A percentile compares a stretch with the other conserved stretches of the same genome.
phyloP scores from a whole-genome alignment of 2,113 vertebrate genomes.

The Elanoides forficatus region DNA sequence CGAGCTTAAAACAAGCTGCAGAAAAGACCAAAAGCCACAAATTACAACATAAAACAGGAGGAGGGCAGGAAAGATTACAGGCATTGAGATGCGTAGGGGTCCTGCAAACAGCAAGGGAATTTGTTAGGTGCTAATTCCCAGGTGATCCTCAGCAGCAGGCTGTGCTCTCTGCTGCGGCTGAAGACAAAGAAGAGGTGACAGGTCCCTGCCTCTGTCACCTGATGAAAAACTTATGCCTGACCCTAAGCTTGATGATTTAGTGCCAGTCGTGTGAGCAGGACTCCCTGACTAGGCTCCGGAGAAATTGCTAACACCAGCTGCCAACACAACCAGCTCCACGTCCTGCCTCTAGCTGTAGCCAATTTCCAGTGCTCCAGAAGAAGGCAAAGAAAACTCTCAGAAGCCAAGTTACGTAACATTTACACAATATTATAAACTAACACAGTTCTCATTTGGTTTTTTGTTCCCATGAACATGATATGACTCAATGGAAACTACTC shows the following conservation, averaged over 20 bases:
- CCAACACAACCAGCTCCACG: not conserved
- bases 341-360: not conserved
- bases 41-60: not conserved
- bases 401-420: conserved; percentile 55
- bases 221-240: not conserved
- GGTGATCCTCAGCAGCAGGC: not conserved
- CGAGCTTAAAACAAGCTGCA: conserved; percentile 18
- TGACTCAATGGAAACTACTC: conserved; percentile 54
- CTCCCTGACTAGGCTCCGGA: conserved; percentile 14
- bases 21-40: conserved; percentile 30
- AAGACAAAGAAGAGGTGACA: not conserved
- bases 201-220: not conserved
- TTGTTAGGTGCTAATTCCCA: not conserved
- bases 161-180: not conserved
- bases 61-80: not conserved
- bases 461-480: conserved; percentile 53
- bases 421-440: conserved; percentile 42
- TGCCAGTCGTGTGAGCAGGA: not conserved
- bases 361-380: conserved; percentile 13
- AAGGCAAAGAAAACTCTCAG: conserved; percentile 49
- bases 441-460: conserved; percentile 32
- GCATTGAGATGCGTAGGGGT: not conserved
- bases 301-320: conserved; percentile 6
- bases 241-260: conserved; percentile 3
- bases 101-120: not conserved